phyloP scores from a whole-genome alignment of 2,888 invertebrate genomes.

The Cremastinae sp. region DNA sequence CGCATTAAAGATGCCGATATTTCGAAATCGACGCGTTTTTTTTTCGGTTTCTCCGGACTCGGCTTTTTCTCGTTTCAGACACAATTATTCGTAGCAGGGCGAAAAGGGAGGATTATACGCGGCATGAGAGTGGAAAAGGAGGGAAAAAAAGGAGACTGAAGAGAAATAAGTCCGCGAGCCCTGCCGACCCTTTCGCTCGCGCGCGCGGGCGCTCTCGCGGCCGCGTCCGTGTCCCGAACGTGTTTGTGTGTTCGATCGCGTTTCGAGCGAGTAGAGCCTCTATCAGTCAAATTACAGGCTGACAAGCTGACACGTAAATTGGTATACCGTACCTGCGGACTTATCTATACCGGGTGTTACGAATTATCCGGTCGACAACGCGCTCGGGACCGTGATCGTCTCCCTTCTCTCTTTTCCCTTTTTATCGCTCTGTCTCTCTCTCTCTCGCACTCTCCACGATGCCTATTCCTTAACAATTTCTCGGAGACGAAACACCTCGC shows the following conservation, averaged over 20 bases:
- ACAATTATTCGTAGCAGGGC: conserved; percentile 68
- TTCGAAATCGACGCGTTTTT: conserved; percentile 73
- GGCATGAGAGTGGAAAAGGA: conserved; percentile 39
- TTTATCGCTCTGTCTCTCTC: conserved; percentile 19
- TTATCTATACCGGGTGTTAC: conserved; percentile 70
- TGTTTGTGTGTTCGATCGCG: conserved; percentile 66
- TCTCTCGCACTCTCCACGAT: conserved; percentile 10
- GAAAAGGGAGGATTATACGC: conserved; percentile 21
- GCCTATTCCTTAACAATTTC: conserved; percentile 58
- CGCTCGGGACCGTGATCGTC: conserved; percentile 36
- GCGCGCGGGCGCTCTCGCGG: too few species aligned
- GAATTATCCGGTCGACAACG: conserved; percentile 61
- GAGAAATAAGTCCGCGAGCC: conserved; percentile 54
- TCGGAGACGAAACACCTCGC: conserved; percentile 55
- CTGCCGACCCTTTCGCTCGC: conserved; percentile 59
- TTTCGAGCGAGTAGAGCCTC: conserved; percentile 66
- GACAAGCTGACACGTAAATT: conserved; percentile 77
- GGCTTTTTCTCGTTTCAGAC: conserved; percentile 66
- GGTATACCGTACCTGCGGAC: conserved; percentile 67
- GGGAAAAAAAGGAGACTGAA: conserved; percentile 47
- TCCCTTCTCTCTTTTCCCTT: conserved; percentile 6
- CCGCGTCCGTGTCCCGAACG: too few species aligned
- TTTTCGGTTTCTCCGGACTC: conserved; percentile 64
- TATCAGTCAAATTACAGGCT: conserved; percentile 77
- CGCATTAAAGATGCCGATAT: conserved; percentile 74